These are phyloP conservation scores for Rhagonycha fulva DNA, from an alignment of 2,888 invertebrate species.

Conservation along the genomic window DNA sequence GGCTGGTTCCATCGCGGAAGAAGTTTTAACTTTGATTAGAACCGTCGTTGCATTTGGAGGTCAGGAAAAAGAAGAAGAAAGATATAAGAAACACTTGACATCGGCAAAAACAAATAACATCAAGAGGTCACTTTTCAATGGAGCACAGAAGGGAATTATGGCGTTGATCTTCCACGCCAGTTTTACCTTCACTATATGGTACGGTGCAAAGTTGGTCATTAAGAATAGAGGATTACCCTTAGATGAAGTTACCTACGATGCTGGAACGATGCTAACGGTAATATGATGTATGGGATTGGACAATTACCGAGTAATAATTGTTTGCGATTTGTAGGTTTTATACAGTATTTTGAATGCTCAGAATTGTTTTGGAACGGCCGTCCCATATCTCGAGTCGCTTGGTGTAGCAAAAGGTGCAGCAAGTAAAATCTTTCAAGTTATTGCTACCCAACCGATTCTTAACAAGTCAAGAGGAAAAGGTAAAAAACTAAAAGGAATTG, in stretches of 20 bases:
- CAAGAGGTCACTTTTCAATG: neutral
- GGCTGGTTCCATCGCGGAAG: too few species aligned
- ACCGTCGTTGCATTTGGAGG: neutral
- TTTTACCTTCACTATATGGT: neutral
- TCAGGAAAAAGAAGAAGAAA: neutral
- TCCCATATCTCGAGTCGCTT: neutral
- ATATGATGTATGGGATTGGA: conserved; percentile 48
- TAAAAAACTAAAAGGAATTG: conserved; percentile 38
- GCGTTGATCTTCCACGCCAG: neutral
- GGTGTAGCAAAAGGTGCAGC: neutral
- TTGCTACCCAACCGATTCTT: neutral
- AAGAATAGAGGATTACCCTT: conserved; percentile 47
- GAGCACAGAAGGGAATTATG: neutral
- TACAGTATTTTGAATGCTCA: neutral
- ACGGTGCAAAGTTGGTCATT: neutral
- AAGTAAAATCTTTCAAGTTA: neutral
- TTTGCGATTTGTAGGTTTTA: neutral
- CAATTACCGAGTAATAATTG: neutral
- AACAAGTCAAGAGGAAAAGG: conserved; percentile 54
- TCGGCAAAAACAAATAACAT: neutral
- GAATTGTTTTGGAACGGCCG: neutral
- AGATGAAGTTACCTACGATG: conserved; percentile 44
- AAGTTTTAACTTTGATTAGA: neutral
- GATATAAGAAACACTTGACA: neutral
- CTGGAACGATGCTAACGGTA: conserved; percentile 73